Evolutionary conservation across 2,888 invertebrate genomes (phyloP), one percentile per base, ranked within the genome.

Genomic region (Anthophora plumipes): DNA sequence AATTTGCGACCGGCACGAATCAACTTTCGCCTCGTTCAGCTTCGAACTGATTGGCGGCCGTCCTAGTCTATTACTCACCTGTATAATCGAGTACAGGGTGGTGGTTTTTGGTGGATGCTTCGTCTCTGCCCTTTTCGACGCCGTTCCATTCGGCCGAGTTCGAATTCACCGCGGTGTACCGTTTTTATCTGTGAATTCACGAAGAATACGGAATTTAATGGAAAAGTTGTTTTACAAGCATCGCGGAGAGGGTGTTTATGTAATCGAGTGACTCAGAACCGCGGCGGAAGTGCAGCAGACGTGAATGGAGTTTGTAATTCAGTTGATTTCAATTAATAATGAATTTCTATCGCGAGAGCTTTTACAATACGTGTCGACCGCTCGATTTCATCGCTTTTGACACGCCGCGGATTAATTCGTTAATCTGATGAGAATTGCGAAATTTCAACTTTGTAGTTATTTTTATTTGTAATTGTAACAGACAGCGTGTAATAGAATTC

Each of bases 1-100:
- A 92, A 93, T 92, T 91, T 91, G 89, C 90, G 89, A 90, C 89
- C 85, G 84, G 80, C 88, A 88, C 89, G 89, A 91, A 91, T 91
- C 89, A 91, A 92, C 90, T 90, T 90, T 91, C 86, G 88, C 86
- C 86, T 86, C 70, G 83, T 86, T 76, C 87, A 80, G 82, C 77
- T 86, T 82, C 80, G 85, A 60, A 86, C 89, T 90, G 90, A 90
- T 91, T 91, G 90, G 76, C 76, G 77, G 82, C 59, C 82, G 76
- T 80, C 73, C 77, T 54, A 69, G 80, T 75, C 87, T 80, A 85
- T 87, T 86, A 84, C 85, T 85, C 82, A 79, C 46, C 66, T 60
- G 77, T 68, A 43, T 20, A 22, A 41, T 74, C 74, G 74, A 20
- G n/a, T n/a, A n/a, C n/a, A n/a, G n/a, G n/a, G n/a, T n/a, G n/a